Base-by-base conservation (phyloP, 2,888 invertebrate species). In the Tetragnatha montana region DNA sequence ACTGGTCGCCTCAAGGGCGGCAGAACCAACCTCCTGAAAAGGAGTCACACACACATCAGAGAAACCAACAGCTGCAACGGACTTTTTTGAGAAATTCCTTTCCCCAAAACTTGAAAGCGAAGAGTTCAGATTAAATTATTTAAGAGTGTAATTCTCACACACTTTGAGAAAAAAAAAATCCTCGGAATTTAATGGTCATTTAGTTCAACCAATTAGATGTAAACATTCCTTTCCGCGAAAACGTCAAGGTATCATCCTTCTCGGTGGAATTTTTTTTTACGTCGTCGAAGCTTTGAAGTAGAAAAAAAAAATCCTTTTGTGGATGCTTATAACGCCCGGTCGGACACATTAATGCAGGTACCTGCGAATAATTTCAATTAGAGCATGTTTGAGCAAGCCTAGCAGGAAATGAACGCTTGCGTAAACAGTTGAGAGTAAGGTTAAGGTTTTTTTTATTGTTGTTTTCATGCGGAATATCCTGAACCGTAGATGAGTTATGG, bases 301-400 rank as follows among this genome's bases (percentile, higher is more conserved):
- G 4, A 60, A 60, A 10, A 10, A 60, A 60, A 17, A 60, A 60
- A 60, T 60, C 17, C 60, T 60, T 60, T 60, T 60, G 60, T 60
- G 17, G 60, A 60, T 60, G 4, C 60, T 60, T 60, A n/a, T n/a
- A 12, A 60, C 60, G 60, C 60, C 60, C 17, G 17, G 60, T 4
- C 17, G 60, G 10, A 4, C 60, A 60, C 60, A 60, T 60, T 60
- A 60, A 60, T 60, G 60, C 60, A 6, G 60, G 60, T 60, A 60
- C 60, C 60, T 60, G 60, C 60, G 60, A 60, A 60, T n/a, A n/a
- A n/a, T 60, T 60, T 60, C 60, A 60, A 60, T 60, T 60, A 60
- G 17, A 60, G 60, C 60, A 60, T 60, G 60, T 60, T 60, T 60
- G 60, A 60, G 60, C 17, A 60, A 60, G 60, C 60, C 60, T 60